phyloP scores from a whole-genome alignment of 1,140 invertebrate genomes.

The Drosophila repleta region DNA sequence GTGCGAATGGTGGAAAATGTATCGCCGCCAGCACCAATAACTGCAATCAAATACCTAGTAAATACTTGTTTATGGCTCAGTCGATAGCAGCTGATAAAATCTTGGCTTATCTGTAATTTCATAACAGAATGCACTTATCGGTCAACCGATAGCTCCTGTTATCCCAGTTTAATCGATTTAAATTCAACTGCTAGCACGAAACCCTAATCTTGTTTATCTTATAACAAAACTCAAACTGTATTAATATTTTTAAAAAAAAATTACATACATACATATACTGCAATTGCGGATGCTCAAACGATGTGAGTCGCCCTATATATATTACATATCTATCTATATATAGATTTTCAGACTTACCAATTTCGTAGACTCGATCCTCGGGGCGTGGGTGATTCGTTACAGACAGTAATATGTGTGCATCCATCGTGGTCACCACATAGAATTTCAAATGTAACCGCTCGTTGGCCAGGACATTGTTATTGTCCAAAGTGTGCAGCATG shows the following conservation, averaged over 20 bases:
- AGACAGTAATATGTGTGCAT: conserved; percentile 78
- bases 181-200: no score
- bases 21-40: conserved; percentile 78
- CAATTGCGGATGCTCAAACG: conserved; percentile 42
- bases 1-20: conserved; percentile 76
- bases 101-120: no score
- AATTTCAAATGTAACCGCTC: conserved; percentile 77
- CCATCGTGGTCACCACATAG: conserved; percentile 75
- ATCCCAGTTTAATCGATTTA: no score
- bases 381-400: conserved; percentile 52
- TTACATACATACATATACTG: conserved; percentile 58
- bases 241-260: not conserved
- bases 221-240: not conserved
- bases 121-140: no score
- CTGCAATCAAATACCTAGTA: conserved; percentile 33
- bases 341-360: conserved; percentile 49
- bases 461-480: conserved; percentile 57
- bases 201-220: no score
- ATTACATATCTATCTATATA: not conserved
- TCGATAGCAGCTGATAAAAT: no score
- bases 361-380: conserved; percentile 72
- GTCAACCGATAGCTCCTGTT: no score
- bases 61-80: no score
- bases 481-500: conserved; percentile 57
- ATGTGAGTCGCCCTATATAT: conserved; percentile 9